Evolutionary conservation across 92 coral and sea anemone genomes (phyloP).

Genomic region (Zoanthus gigantus): DNA sequence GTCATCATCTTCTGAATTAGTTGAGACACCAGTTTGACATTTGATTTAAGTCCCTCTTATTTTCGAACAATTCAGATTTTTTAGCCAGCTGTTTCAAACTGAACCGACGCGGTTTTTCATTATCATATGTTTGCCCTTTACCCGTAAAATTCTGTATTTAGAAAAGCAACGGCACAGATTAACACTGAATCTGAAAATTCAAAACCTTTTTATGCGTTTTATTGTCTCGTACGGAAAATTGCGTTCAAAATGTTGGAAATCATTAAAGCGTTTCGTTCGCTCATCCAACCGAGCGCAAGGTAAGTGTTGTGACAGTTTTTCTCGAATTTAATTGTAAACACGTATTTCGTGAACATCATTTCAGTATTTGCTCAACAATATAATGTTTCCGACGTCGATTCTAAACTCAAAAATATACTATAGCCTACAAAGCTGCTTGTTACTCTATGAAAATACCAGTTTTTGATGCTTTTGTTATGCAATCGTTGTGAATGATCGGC

Average conservation of each 20-base stretch:
- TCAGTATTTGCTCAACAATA: neutral
- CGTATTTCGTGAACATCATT: neutral
- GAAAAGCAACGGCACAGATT: neutral
- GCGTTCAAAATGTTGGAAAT: conserved; percentile 35
- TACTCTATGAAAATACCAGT: too few species aligned
- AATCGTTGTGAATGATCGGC: too few species aligned
- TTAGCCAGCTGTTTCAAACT: conserved; percentile 31
- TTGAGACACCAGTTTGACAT: conserved; percentile 23
- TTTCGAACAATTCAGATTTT: neutral
- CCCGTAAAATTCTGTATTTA: neutral
- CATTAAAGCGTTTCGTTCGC: conserved; percentile 38
- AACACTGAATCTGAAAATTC: neutral
- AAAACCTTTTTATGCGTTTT: neutral
- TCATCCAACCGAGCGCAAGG: conserved; percentile 73
- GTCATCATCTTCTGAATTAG: neutral
- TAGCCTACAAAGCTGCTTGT: too few species aligned
- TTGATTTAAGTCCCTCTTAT: conserved; percentile 12
- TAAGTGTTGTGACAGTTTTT: conserved; percentile 52
- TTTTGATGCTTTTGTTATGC: too few species aligned
- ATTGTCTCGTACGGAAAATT: neutral
- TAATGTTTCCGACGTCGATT: neutral
- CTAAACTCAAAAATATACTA: too few species aligned
- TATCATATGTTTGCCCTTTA: conserved; percentile 1
- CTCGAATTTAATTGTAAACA: neutral
- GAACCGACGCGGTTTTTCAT: conserved; percentile 37